Base-by-base conservation (phyloP, 1,140 invertebrate species). In the Sinella curviseta region DNA sequence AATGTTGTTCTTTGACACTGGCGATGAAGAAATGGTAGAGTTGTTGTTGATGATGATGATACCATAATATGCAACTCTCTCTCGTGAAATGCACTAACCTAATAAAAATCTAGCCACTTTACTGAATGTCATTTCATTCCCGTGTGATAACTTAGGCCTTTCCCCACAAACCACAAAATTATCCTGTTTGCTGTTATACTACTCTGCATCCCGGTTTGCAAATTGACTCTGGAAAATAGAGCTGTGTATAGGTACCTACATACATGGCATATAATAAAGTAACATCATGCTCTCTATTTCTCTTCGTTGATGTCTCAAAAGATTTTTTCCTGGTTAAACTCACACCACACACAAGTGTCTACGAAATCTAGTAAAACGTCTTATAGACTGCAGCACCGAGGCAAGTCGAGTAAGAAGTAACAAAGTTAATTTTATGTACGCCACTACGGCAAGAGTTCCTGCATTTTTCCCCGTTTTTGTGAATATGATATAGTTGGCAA, bases 31-130 rank as follows among this genome's bases (percentile, higher is more conserved):
- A n/a, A n/a, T n/a, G n/a, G n/a, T n/a, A n/a, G n/a, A n/a, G n/a
- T 12, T 48, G 39, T 12, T 20, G 8, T 48, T 48, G 20, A 48
- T 48, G 39, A 48, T 12, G 39, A 48, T 8, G 39, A 48, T 60
- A 60, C 12, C 24, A n/a, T 60, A 60, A 24, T 70, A 70, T 70
- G 65, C 28, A 33, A 33, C 65, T 70, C 26, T 33, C 65, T 4
- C 31, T n/a, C n/a, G n/a, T n/a, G n/a, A 24, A 8, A 70, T 70
- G 65, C 31, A 30, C 3, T 70, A 70, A 30, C 30, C 8, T 70
- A 70, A 70, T 70, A 70, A 30, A 70, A 70, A 70, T 70, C 65
- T 12, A 70, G 65, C 26, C 65, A 70, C 65, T 70, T 70, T 12
- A 3, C 8, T 33, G 31, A 70, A 70, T 70, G 65, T 31, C 65